phyloP scores from a whole-genome alignment of 2,113 vertebrate genomes.

The Sisor rabdophorus region DNA sequence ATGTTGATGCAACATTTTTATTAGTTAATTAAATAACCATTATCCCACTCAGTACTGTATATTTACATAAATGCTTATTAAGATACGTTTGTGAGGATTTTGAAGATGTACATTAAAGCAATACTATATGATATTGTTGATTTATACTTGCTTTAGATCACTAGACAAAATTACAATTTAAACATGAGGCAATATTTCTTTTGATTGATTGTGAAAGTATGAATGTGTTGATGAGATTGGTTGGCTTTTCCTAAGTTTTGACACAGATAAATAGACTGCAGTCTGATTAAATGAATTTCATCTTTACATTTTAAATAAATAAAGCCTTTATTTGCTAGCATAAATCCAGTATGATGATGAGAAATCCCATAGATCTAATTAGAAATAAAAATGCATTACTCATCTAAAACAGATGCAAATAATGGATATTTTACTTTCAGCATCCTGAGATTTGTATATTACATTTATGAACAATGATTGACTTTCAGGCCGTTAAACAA shows the following conservation, averaged over 20 bases:
- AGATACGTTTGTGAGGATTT: not conserved
- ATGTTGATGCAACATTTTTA: too few species aligned
- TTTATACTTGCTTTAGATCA: not conserved
- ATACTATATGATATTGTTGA: not conserved
- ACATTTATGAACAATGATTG: conserved; percentile 13
- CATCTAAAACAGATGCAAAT: not conserved
- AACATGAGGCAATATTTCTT: not conserved
- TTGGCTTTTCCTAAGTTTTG: conserved; percentile 17
- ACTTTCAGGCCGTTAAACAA: conserved; percentile 7
- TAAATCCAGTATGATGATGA: not conserved
- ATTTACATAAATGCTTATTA: not conserved
- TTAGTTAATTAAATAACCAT: too few species aligned
- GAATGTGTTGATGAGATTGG: not conserved
- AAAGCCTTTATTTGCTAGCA: not conserved
- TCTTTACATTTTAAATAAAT: too few species aligned
- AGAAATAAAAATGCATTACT: not conserved
- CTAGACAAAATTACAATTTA: too few species aligned
- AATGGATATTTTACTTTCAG: not conserved
- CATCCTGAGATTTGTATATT: conserved; percentile 2
- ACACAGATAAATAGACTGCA: not conserved
- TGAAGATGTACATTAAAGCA: not conserved
- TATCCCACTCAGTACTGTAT: not conserved
- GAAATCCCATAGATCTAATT: not conserved
- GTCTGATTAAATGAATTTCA: not conserved
- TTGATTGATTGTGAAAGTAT: not conserved